Evolutionary conservation across 2,888 invertebrate species (phyloP).

Genomic region (Nematopogon swammerdamellus): DNA sequence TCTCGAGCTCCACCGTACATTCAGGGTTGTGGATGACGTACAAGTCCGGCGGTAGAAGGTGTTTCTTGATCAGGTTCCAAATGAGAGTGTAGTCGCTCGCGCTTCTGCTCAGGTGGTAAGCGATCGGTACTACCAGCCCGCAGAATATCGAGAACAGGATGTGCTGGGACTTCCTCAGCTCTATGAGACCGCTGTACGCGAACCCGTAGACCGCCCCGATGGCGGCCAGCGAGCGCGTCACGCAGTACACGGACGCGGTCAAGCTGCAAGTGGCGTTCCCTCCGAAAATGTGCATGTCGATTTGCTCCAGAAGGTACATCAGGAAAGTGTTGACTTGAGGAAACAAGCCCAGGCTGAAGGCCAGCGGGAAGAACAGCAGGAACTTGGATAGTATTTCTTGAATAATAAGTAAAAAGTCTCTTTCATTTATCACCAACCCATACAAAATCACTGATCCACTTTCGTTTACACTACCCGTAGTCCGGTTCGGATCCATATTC

Average conservation of each 20-base stretch:
- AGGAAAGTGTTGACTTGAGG: constrained; percentile 96
- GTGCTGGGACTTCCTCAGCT: constrained; percentile 83
- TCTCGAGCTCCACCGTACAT: constrained; percentile 30
- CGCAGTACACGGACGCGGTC: constrained; percentile 76
- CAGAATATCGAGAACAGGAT: constrained; percentile 93
- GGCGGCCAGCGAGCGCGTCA: constrained; percentile 76
- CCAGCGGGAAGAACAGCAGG: constrained; percentile 86
- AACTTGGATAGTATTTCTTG: constrained; percentile 76
- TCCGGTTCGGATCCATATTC: constrained; percentile 20
- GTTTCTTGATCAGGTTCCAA: constrained; percentile 83
- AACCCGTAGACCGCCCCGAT: constrained; percentile 81
- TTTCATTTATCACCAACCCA: constrained; percentile 42
- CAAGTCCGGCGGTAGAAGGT: constrained; percentile 74
- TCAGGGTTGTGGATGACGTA: constrained; percentile 60
- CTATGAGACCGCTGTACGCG: constrained; percentile 82
- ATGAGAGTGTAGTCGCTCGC: constrained; percentile 89
- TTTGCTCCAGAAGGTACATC: constrained; percentile 95
- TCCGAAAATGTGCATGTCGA: constrained; percentile 86
- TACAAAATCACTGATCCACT: constrained; percentile 31
- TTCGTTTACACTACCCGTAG: constrained; percentile 1
- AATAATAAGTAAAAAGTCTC: constrained; percentile 61
- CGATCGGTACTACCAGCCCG: constrained; percentile 80
- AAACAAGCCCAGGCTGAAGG: constrained; percentile 93
- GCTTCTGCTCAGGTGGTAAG: constrained; percentile 90
- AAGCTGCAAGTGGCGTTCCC: constrained; percentile 86